phyloP scores from a whole-genome alignment of 2,888 invertebrate genomes.

The Frankliniella intonsa region DNA sequence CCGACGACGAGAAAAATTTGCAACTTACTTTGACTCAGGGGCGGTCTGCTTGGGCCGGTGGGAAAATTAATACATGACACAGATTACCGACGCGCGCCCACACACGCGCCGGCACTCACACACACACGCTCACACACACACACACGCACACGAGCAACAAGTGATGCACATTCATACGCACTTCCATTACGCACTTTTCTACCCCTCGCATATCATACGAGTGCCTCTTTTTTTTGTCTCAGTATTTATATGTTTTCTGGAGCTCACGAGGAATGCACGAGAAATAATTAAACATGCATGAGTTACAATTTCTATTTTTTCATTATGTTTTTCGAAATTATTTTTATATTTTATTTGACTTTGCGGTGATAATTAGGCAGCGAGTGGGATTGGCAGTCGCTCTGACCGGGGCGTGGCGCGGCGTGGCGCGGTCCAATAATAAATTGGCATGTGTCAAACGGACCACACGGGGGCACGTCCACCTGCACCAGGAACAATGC shows the following conservation, averaged over 20 bases:
- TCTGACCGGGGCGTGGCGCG: background rate
- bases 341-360: background rate
- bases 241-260: too few relatives aligned
- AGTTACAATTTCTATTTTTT: too few relatives aligned
- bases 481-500: background rate
- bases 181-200: too few relatives aligned
- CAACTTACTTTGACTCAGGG: background rate
- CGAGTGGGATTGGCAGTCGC: background rate
- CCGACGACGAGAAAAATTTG: constrained; percentile 8
- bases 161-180: too few relatives aligned
- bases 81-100: background rate
- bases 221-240: too few relatives aligned
- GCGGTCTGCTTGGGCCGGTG: background rate
- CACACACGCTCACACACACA: background rate
- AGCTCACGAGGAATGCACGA: too few relatives aligned
- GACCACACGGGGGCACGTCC: constrained; percentile 5
- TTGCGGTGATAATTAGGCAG: too few relatives aligned
- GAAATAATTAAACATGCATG: too few relatives aligned
- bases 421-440: background rate
- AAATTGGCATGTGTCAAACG: background rate
- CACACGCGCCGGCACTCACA: background rate
- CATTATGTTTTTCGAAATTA: background rate
- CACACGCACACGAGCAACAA: background rate
- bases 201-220: too few relatives aligned
- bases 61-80: constrained; percentile 17